Evolutionary conservation across 1,140 invertebrate genomes (phyloP), one percentile per base, ranked within the genome.

Genomic region (Calephelis nemesis): DNA sequence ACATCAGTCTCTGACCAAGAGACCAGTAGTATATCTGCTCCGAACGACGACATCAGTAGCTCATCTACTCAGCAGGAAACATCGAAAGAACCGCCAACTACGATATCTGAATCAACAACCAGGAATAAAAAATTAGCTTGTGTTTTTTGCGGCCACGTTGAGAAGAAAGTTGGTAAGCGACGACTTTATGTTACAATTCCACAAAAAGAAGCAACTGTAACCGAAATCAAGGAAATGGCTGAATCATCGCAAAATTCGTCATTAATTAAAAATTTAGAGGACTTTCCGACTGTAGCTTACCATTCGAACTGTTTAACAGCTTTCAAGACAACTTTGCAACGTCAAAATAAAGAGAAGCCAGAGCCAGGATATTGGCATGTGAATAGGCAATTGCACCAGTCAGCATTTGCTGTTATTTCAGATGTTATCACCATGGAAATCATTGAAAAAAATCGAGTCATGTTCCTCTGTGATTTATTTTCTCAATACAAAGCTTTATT

Each of bases 361-460:
- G 58, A 60, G 7, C 58, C 58, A 60, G 11, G 58, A 60, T 60
- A 60, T 40, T 60, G 58, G 58, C 58, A 60, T 7, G 11, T 2
- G 11, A 60, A n/a, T 40, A n/a, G 58, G 11, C 58, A 60, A 60
- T 60, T 60, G 5, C 58, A 60, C 5, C 54, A 60, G 58, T 60
- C 58, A 60, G 58, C 58, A 60, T 60, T 60, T n/a, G 6, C 11
- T 60, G 58, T n/a, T n/a, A 60, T 60, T 60, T 60, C 58, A n/a
- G 58, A 60, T n/a, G 11, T 60, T 40, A 60, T 60, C 11, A 60
- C 6, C 11, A n/a, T 4, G 58, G 58, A 60, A 60, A 60, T 60
- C 7, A 58, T 58, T 58, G 54, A 58, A n/a, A 60, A 60, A 60
- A 60, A 60, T 60, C 58, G 58, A n/a, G 11, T 60, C 6, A 60